Evolutionary conservation across 2,113 vertebrate species (phyloP).

Genomic region (Burhinus oedicnemus): DNA sequence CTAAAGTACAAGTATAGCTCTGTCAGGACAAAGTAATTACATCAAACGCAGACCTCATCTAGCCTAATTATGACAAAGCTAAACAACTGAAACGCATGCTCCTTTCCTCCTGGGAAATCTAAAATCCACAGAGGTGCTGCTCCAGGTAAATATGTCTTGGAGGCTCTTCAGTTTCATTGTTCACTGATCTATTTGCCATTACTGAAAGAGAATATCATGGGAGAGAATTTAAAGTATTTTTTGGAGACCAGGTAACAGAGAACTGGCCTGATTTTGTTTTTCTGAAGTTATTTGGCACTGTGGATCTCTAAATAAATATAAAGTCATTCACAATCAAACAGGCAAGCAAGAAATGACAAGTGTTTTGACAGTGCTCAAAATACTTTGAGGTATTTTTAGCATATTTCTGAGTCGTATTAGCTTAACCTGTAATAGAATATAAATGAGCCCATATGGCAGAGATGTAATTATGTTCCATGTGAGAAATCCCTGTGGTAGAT

Average conservation of each 20-base stretch:
- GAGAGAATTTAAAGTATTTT: conserved; percentile 41
- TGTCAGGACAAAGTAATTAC: conserved; percentile 33
- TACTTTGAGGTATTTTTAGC: conserved; percentile 82
- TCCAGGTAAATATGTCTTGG: conserved; percentile 52
- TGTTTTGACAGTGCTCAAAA: conserved; percentile 77
- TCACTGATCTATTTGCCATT: conserved; percentile 32
- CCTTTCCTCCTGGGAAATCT: conserved; percentile 44
- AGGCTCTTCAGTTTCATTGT: conserved; percentile 51
- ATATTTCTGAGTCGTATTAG: conserved; percentile 81
- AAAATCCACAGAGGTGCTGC: conserved; percentile 53
- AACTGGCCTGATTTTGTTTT: conserved; percentile 34
- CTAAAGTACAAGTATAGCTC: neutral
- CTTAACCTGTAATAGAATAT: conserved; percentile 87
- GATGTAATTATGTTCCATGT: conserved; percentile 81
- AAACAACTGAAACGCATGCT: conserved; percentile 6
- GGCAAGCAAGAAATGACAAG: conserved; percentile 74
- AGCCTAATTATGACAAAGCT: conserved; percentile 51
- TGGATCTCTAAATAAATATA: conserved; percentile 72
- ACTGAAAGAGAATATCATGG: neutral
- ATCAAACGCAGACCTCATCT: conserved; percentile 47
- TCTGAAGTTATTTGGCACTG: conserved; percentile 48
- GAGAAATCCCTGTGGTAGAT: conserved; percentile 81
- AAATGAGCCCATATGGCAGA: conserved; percentile 86
- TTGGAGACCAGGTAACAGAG: conserved; percentile 34
- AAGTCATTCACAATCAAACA: conserved; percentile 74